Conservation (phyloP, 2,797 vertebrate species). For the Otolemur crassicaudatus region DNA sequence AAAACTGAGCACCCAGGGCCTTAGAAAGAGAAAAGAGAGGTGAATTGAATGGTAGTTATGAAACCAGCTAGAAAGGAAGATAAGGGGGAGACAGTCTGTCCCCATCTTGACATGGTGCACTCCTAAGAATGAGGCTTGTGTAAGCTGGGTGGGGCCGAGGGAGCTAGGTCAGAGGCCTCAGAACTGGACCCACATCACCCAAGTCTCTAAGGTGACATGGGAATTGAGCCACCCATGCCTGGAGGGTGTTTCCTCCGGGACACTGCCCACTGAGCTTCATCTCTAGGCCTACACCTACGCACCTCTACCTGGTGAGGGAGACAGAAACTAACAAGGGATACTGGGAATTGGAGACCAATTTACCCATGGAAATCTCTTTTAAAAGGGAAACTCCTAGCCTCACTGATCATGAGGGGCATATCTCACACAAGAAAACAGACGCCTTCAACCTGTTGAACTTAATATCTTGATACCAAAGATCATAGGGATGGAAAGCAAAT, state of each 20-base stretch:
- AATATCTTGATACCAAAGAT: not conserved
- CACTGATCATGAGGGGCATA: not conserved
- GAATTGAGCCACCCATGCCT: not conserved
- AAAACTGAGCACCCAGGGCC: not conserved
- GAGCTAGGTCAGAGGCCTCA: not conserved
- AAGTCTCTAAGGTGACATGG: not conserved
- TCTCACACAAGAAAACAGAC: conserved; percentile 35
- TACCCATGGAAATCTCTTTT: not conserved
- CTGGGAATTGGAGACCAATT: not conserved
- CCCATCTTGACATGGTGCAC: fast-evolving
- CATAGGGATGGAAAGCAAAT: not conserved
- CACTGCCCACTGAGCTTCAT: not conserved
- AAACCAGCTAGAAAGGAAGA: not conserved
- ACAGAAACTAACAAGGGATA: not conserved
- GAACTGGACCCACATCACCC: not conserved
- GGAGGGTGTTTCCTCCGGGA: not conserved
- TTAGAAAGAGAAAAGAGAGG: not conserved
- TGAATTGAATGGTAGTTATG: not conserved
- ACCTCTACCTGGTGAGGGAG: not conserved
- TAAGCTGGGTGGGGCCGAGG: not conserved
- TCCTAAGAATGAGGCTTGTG: not conserved
- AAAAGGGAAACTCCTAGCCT: conserved; percentile 7
- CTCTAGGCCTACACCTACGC: not conserved
- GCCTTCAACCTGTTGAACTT: not conserved
- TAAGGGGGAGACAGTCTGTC: not conserved